phyloP scores from a whole-genome alignment of 2,888 invertebrate genomes.

The Adela reaumurella region DNA sequence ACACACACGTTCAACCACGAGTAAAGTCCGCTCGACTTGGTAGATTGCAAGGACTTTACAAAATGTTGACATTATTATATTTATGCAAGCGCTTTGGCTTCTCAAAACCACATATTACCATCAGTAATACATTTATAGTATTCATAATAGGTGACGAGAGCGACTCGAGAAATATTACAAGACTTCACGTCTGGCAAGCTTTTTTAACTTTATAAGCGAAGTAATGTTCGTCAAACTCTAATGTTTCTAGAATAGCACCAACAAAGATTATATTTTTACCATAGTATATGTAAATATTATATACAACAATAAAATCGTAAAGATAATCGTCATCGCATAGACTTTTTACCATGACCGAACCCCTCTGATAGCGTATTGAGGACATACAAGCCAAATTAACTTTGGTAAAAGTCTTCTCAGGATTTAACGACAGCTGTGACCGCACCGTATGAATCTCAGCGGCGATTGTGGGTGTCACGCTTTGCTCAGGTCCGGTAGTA shows the following conservation, averaged over 20 bases:
- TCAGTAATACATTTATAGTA: too few relatives aligned
- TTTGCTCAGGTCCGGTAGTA: background rate
- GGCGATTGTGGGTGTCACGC: background rate
- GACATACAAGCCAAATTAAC: slow-evolving; percentile 1
- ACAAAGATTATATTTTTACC: background rate
- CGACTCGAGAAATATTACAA: too few relatives aligned
- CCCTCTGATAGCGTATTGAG: background rate
- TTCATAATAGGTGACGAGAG: too few relatives aligned
- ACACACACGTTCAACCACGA: too few relatives aligned
- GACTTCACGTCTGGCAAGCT: too few relatives aligned
- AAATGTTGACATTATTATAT: too few relatives aligned
- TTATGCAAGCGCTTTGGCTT: too few relatives aligned
- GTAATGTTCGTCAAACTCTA: slow-evolving; percentile 3
- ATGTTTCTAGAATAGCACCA: background rate
- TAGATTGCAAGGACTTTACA: too few relatives aligned
- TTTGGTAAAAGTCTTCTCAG: background rate
- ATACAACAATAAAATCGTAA: background rate
- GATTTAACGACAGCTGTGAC: background rate
- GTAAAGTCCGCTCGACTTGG: too few relatives aligned
- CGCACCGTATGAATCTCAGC: background rate
- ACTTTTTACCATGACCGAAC: slow-evolving; percentile 1
- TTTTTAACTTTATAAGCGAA: slow-evolving; percentile 2
- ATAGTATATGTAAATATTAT: slow-evolving; percentile 1
- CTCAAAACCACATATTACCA: too few relatives aligned
- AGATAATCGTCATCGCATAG: background rate